Evolutionary conservation across 1,140 invertebrate genomes (phyloP).

Genomic region (Arctopsyche grandis): DNA sequence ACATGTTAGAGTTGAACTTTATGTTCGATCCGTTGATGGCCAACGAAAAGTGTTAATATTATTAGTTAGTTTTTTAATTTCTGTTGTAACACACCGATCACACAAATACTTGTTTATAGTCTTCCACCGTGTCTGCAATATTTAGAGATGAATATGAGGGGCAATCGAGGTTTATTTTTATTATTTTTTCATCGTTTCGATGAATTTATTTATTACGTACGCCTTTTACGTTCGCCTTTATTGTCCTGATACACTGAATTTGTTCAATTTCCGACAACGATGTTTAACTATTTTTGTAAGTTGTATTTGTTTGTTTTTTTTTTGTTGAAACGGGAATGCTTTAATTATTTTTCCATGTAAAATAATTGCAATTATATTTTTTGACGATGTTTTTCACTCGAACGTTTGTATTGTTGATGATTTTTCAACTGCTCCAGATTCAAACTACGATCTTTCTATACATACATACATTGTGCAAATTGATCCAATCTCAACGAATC

Average conservation of each 20-base stretch:
- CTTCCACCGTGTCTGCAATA: not conserved
- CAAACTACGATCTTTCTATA: too few relatives aligned
- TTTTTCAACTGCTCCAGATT: too few relatives aligned
- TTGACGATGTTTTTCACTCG: not conserved
- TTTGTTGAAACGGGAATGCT: not conserved
- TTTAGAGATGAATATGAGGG: not conserved
- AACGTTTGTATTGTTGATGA: not conserved
- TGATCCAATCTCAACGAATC: too few relatives aligned
- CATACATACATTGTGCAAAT: too few relatives aligned
- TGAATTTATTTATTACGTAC: not conserved
- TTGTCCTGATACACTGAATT: too few relatives aligned
- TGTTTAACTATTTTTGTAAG: too few relatives aligned
- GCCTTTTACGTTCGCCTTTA: not conserved
- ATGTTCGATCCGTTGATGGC: slow-evolving; percentile 62
- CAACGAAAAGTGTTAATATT: slow-evolving; percentile 64
- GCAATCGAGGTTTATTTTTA: not conserved
- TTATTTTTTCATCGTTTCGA: not conserved
- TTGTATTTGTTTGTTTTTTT: too few relatives aligned
- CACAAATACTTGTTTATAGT: not conserved
- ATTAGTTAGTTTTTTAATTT: not conserved
- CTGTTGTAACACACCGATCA: not conserved
- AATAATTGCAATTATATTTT: not conserved
- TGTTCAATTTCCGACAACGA: too few relatives aligned
- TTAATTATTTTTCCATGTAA: not conserved
- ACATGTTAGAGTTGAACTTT: slow-evolving; percentile 62